These are phyloP conservation scores for Lycocerus yunnanus DNA, from an alignment of 2,888 invertebrate species.

Conservation along the genomic window DNA sequence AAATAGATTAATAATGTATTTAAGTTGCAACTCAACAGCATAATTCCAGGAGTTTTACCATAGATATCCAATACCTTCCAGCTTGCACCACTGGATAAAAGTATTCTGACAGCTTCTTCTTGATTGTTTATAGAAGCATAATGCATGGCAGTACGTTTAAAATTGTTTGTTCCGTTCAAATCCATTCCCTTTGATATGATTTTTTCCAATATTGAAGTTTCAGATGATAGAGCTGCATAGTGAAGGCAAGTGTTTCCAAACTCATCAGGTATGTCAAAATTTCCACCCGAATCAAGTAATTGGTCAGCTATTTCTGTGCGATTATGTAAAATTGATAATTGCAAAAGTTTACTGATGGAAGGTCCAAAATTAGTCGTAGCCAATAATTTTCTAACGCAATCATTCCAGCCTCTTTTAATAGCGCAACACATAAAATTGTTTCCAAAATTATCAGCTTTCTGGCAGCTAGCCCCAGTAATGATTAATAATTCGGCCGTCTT, in stretches of 20 bases:
- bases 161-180: not conserved
- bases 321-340: not conserved
- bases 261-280: not conserved
- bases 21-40: not conserved
- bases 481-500: not conserved
- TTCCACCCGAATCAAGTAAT: not conserved
- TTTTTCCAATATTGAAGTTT: not conserved
- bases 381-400: not conserved
- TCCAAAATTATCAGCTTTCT: not conserved
- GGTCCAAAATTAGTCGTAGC: not conserved
- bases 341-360: not conserved
- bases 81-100: not conserved
- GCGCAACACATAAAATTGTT: not conserved
- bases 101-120: not conserved
- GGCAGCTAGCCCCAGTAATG: not conserved
- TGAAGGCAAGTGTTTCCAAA: not conserved
- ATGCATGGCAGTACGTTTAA: not conserved
- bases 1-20: not conserved
- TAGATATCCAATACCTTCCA: not conserved
- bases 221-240: not conserved
- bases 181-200: not conserved
- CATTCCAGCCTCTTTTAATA: not conserved
- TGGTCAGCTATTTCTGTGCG: not conserved
- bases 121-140: not conserved
- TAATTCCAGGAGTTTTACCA: not conserved